Conservation (phyloP, 2,797 vertebrate species). For the Euphonia xanthogaster region DNA sequence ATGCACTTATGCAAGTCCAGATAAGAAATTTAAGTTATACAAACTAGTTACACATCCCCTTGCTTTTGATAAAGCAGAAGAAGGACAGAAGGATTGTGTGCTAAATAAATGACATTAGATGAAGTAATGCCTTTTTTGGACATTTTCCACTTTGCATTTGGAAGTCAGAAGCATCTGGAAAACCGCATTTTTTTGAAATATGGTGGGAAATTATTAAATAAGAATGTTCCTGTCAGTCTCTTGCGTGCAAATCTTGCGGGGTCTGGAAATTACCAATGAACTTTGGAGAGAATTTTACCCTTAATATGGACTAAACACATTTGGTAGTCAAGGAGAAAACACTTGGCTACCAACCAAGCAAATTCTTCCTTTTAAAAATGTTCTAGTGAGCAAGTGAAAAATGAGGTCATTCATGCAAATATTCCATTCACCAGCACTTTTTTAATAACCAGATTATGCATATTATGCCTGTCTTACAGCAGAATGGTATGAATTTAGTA, state of each 20-base stretch:
- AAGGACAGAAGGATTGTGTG: not conserved
- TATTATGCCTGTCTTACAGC: not conserved
- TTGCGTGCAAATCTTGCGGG: not conserved
- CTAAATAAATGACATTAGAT: not conserved
- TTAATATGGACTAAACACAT: conserved; percentile 24
- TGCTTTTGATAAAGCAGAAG: conserved; percentile 13
- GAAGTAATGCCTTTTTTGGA: conserved; percentile 39
- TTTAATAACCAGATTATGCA: not conserved
- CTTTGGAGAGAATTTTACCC: conserved; percentile 1
- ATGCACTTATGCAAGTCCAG: not conserved
- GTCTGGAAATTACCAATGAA: conserved; percentile 22
- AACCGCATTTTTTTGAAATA: not conserved
- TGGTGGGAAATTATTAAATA: conserved; percentile 31
- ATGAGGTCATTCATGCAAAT: not conserved
- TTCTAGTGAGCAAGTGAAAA: not conserved
- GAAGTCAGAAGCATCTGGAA: not conserved
- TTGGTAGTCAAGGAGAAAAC: conserved; percentile 54
- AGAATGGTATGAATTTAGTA: not conserved
- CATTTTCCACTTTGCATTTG: conserved; percentile 18
- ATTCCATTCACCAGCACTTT: not conserved
- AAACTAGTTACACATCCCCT: not conserved
- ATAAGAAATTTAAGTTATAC: conserved; percentile 29
- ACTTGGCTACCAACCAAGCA: conserved; percentile 50
- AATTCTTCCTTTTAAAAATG: conserved; percentile 6
- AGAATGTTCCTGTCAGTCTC: conserved; percentile 12